These are phyloP conservation scores for Coleophora deauratella DNA, from an alignment of 2,888 invertebrate genomes.

Conservation along the genomic window DNA sequence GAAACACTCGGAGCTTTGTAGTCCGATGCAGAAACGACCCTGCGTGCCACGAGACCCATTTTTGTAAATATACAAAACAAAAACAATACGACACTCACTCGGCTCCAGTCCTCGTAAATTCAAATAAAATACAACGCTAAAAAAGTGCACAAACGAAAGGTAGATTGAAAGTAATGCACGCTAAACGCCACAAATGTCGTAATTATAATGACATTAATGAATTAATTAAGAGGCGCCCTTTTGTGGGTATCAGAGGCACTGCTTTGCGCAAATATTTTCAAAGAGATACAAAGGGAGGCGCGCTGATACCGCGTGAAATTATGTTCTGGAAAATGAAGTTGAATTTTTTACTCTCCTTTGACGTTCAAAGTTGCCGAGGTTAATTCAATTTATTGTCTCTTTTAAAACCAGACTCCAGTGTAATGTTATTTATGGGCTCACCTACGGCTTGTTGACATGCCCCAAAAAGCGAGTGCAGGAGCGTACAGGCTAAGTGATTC, in stretches of 20 bases:
- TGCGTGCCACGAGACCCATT: too few species aligned
- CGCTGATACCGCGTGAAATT: slow-evolving; percentile 56
- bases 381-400: slow-evolving; percentile 71
- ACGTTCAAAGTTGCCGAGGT: slow-evolving; percentile 58
- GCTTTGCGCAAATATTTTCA: slow-evolving; percentile 56
- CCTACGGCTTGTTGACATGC: slow-evolving; percentile 61
- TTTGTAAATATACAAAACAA: too few species aligned
- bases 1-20: too few species aligned
- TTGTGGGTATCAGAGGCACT: slow-evolving; percentile 38
- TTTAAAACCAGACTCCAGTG: slow-evolving; percentile 61
- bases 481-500: slow-evolving; percentile 70
- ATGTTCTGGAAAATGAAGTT: slow-evolving; percentile 58
- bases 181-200: slow-evolving; percentile 46
- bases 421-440: slow-evolving; percentile 67
- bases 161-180: slow-evolving; percentile 40
- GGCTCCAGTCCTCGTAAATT: neutral
- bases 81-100: too few species aligned
- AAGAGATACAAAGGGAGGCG: slow-evolving; percentile 46
- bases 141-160: too few species aligned
- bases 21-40: too few species aligned
- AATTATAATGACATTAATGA: slow-evolving; percentile 57
- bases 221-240: slow-evolving; percentile 55
- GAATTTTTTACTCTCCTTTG: slow-evolving; percentile 57
- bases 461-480: slow-evolving; percentile 61
- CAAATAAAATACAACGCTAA: slow-evolving; percentile 17